These are phyloP conservation scores for Fratercula arctica DNA, from an alignment of 2,797 vertebrate species.

Conservation along the genomic window DNA sequence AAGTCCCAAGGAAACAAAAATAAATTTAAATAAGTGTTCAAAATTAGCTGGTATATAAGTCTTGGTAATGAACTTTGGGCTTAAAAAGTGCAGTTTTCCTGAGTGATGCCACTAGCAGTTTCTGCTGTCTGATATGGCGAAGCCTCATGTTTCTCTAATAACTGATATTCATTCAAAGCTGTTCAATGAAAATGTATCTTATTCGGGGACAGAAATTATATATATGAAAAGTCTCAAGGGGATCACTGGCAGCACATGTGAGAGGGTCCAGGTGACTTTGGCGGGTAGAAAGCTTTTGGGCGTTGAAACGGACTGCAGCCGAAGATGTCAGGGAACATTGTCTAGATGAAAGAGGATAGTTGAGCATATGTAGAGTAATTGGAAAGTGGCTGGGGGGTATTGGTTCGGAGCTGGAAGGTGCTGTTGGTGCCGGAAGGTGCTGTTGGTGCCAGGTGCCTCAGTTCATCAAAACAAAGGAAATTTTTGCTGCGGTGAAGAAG, in stretches of 20 bases:
- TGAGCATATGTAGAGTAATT: background rate
- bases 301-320: background rate
- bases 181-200: background rate
- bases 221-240: background rate
- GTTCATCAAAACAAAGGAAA: background rate
- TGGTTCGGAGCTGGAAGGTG: background rate
- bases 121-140: background rate
- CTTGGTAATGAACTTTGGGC: background rate
- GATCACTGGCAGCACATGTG: background rate
- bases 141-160: background rate
- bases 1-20: background rate
- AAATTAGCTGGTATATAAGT: background rate
- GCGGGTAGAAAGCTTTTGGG: background rate
- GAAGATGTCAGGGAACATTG: background rate
- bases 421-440: background rate
- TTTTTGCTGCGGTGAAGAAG: background rate
- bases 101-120: background rate
- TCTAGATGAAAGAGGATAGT: background rate
- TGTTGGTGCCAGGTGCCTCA: background rate
- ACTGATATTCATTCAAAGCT: background rate
- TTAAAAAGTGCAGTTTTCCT: background rate
- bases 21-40: background rate
- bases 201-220: background rate
- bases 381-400: background rate
- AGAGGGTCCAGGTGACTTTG: background rate